Evolutionary conservation across 2,888 invertebrate species (phyloP).

Genomic region (Papilio gigon): DNA sequence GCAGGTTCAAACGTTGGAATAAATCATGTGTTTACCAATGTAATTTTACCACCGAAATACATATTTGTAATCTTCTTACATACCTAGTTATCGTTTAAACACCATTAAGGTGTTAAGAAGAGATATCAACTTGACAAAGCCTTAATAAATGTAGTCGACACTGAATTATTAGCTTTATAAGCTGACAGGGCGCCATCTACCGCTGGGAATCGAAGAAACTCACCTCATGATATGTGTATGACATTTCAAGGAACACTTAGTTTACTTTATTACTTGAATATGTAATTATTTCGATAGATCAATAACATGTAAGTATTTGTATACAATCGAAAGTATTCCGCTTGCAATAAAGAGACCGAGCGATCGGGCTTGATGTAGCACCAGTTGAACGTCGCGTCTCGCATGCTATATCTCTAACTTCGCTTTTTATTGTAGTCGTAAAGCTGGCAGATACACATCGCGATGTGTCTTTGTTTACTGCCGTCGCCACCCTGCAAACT

Average conservation of each 20-base stretch:
- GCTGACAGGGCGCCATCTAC: too few relatives aligned
- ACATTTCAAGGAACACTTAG: too few relatives aligned
- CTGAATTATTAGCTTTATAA: too few relatives aligned
- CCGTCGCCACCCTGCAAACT: not conserved
- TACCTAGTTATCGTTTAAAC: too few relatives aligned
- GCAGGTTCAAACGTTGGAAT: not conserved
- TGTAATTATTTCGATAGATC: not conserved
- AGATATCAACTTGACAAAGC: too few relatives aligned
- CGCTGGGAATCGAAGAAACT: too few relatives aligned
- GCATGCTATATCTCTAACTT: conserved; percentile 20
- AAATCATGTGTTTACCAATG: not conserved
- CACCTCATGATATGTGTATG: too few relatives aligned
- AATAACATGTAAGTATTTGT: not conserved
- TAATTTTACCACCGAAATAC: not conserved
- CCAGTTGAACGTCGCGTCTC: conserved; percentile 32
- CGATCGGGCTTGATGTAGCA: conserved; percentile 27
- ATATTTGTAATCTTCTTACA: not conserved
- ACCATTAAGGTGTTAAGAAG: too few relatives aligned
- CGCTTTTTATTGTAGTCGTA: conserved; percentile 35
- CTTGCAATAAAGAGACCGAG: conserved; percentile 10
- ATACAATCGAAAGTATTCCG: conserved; percentile 29
- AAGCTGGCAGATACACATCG: conserved; percentile 27
- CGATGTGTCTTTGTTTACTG: conserved; percentile 27
- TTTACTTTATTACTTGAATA: not conserved
- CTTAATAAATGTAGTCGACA: too few relatives aligned